These are phyloP conservation scores for Atrina japonica DNA, from an alignment of 2,888 invertebrate genomes.

Conservation along the genomic window DNA sequence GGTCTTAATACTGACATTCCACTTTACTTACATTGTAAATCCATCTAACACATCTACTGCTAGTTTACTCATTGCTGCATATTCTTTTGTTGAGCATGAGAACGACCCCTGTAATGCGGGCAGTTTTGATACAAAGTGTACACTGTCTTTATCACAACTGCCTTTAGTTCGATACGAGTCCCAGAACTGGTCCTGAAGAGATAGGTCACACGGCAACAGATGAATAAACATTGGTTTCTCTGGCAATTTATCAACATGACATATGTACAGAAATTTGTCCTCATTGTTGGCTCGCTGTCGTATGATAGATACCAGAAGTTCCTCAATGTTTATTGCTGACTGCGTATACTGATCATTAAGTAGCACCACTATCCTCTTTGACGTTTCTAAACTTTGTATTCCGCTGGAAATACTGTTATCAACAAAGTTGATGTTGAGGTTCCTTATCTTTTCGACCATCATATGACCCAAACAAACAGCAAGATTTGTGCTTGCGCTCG, in stretches of 20 bases:
- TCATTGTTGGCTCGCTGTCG: constrained; percentile 59
- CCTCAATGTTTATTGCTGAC: constrained; percentile 66
- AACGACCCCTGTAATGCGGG: constrained; percentile 34
- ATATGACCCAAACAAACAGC: constrained; percentile 46
- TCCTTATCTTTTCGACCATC: constrained; percentile 38
- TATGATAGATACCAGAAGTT: constrained; percentile 70
- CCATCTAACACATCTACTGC: constrained; percentile 52
- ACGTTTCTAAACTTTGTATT: constrained; percentile 60
- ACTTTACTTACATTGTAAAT: constrained; percentile 45
- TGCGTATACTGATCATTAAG: constrained; percentile 66
- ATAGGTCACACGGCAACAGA: constrained; percentile 56
- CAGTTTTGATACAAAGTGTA: constrained; percentile 18
- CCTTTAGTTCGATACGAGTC: constrained; percentile 19
- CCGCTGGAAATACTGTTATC: constrained; percentile 47
- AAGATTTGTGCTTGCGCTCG: constrained; percentile 44
- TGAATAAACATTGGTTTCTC: constrained; percentile 54
- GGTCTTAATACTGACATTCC: too few species aligned
- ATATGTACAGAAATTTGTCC: constrained; percentile 58
- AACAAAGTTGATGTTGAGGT: constrained; percentile 48
- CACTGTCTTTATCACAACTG: neutral
- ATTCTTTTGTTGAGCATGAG: constrained; percentile 40
- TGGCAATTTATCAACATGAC: constrained; percentile 43
- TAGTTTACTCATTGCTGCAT: constrained; percentile 51
- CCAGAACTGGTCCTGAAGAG: constrained; percentile 57
- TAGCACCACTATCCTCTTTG: constrained; percentile 67